Evolutionary conservation across 2,113 vertebrate species (phyloP), one percentile per base, ranked within the genome.

Genomic region (Oncorhynchus nerka): DNA sequence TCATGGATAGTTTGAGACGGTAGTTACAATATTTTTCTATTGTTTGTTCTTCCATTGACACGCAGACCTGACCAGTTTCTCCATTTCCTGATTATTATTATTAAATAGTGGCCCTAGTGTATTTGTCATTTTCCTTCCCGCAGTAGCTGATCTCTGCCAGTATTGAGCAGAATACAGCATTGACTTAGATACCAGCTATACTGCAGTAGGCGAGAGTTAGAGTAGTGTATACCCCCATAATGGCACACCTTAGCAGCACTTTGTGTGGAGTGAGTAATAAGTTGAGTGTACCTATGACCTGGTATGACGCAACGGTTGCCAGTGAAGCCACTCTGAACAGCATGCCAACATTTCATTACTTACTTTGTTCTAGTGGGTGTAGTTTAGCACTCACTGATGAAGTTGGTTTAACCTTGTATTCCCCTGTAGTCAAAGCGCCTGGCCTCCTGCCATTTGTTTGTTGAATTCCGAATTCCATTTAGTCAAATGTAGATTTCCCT

Each of bases 401-500:
- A 45, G 39, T 12, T 11, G 82, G 77, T 87, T 89, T 75, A 68
- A 79, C 79, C 85, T 87, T 78, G 75, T 32, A 59, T 73, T 75
- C 1, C 49, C 68, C 16, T 68, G 48, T 83, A 45, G 5, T 67
- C 51, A 55, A 28, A 51, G 39, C 39, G 0, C 39, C 39, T 45
- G 9, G 9, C 39, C 39, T 45, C 55, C 16, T 68, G 66, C 70
- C 22, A 28, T 64, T 71, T 80, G 68, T 57, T 65, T 79, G 67
- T 76, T 75, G 75, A 78, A 75, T 59, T 68, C 70, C 2, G 26
- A 28, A 28, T 28, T 28, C 28, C 28, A 28, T 88, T 88, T 86
- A 71, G 79, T 85, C 39, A 81, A 85, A 89, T 90, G 84, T 91
- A 89, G 89, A 84, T 89, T 86, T 87, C 77, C 51, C 61, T 24